Base-by-base conservation (phyloP, 2,888 invertebrate genomes). In the Microctonus hyperodae region DNA sequence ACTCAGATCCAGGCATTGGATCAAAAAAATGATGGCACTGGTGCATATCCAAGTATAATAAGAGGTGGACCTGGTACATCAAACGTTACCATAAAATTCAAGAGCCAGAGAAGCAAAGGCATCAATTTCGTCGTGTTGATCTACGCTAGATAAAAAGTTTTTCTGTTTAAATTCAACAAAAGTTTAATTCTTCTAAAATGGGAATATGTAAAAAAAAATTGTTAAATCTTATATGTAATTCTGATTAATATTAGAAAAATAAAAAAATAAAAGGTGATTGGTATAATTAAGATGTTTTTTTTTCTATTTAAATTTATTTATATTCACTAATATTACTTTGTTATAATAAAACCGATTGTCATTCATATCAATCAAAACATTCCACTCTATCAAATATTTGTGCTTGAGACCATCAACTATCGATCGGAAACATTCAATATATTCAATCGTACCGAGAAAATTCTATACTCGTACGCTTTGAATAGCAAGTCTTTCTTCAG, bases 101-200 rank as follows among this genome's bases (percentile, higher is more conserved):
- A 83, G 72, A 85, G 86, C 22, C 80, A 84, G 67, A 77, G 82
- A 23, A 80, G 83, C 28, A 75, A 78, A 60, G 78, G 83, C 40
- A 79, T 86, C 64, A 83, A 84, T 69, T 86, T 84, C 22, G 1
- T 58, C 1, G 72, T 72, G n/a, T 60, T 64, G 11, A 11, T 70
- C 2, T 72, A 67, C 61, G 68, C 69, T 7, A 68, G 65, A 64
- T n/a, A 40, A 64, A 59, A 23, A 53, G 16, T 35, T 51, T 37
- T 55, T 25, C n/a, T 53, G 22, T 51, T 50, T 6, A 33, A 10
- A 10, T 9, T 9, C 37, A 22, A 23, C 22, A 35, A 23, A 1
- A 44, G 16, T 44, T 20, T n/a, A 44, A 5, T 35, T 10, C 5
- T 1, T 1, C 35, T 10, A 35, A n/a, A 44, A n/a, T 4, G 16